Conservation (phyloP, 2,113 vertebrate genomes). For the Murina feae region DNA sequence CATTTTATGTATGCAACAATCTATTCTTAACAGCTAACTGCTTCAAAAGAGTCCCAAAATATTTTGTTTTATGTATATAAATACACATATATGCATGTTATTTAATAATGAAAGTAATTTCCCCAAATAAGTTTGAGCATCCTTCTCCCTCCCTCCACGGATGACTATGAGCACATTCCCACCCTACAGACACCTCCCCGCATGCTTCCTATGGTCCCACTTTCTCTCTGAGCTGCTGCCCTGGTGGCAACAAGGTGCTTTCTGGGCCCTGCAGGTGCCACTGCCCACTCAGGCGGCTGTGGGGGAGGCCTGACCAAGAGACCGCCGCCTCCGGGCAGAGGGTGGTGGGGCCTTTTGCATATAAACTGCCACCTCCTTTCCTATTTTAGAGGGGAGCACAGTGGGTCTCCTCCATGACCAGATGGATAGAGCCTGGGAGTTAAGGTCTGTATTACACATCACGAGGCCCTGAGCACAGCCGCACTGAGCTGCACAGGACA, state of each 20-base stretch:
- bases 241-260: not conserved
- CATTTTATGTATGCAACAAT: not conserved
- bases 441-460: not conserved
- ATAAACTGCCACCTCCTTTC: not conserved
- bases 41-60: not conserved
- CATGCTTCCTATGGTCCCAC: not conserved
- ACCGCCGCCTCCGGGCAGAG: not conserved
- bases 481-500: fast-evolving
- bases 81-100: not conserved
- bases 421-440: not conserved
- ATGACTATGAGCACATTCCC: not conserved
- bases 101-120: not conserved
- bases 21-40: not conserved
- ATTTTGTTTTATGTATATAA: not conserved
- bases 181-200: not conserved
- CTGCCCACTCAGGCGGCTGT: not conserved
- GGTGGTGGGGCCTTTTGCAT: not conserved
- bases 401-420: not conserved
- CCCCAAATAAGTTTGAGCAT: not conserved
- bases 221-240: fast-evolving
- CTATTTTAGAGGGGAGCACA: not conserved
- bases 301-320: not conserved
- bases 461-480: not conserved
- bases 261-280: not conserved
- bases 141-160: too few species aligned